phyloP scores from a whole-genome alignment of 2,888 invertebrate genomes.

The Leptinotarsa tumamoca region DNA sequence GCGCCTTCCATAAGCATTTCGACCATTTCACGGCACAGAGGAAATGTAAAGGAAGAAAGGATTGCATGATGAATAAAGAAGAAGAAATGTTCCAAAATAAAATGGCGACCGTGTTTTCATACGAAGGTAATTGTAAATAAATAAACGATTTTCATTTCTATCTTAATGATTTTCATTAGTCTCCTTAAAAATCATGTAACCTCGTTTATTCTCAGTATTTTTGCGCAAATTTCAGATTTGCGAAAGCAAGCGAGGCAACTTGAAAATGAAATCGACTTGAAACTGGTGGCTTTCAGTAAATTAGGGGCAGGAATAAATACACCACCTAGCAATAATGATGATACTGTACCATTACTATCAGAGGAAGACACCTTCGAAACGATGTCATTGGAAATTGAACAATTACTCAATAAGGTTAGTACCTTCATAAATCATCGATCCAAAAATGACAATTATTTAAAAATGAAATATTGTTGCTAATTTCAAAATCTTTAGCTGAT shows the following conservation, averaged over 20 bases:
- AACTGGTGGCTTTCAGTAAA: slow-evolving; percentile 95
- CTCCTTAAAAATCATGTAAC: neutral
- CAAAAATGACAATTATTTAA: too few relatives aligned
- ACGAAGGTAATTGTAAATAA: slow-evolving; percentile 8
- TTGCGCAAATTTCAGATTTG: slow-evolving; percentile 74
- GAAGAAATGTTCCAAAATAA: neutral
- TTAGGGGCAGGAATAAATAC: slow-evolving; percentile 79
- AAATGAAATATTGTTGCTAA: too few relatives aligned
- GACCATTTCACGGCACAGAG: too few relatives aligned
- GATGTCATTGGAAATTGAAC: slow-evolving; percentile 92
- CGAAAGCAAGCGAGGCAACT: slow-evolving; percentile 92
- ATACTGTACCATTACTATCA: slow-evolving; percentile 86
- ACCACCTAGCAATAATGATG: slow-evolving; percentile 70
- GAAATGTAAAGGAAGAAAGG: too few relatives aligned
- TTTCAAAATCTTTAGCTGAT: slow-evolving; percentile 70
- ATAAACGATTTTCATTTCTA: neutral
- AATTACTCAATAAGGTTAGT: slow-evolving; percentile 81
- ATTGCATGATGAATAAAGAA: neutral
- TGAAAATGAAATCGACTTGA: slow-evolving; percentile 97
- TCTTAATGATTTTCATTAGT: neutral
- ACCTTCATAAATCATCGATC: neutral
- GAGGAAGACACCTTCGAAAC: slow-evolving; percentile 93
- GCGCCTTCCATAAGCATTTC: too few relatives aligned
- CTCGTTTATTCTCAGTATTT: neutral
- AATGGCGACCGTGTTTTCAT: slow-evolving; percentile 11